Evolutionary conservation across 2,797 vertebrate species (phyloP).

Genomic region (Lerista edwardsae): DNA sequence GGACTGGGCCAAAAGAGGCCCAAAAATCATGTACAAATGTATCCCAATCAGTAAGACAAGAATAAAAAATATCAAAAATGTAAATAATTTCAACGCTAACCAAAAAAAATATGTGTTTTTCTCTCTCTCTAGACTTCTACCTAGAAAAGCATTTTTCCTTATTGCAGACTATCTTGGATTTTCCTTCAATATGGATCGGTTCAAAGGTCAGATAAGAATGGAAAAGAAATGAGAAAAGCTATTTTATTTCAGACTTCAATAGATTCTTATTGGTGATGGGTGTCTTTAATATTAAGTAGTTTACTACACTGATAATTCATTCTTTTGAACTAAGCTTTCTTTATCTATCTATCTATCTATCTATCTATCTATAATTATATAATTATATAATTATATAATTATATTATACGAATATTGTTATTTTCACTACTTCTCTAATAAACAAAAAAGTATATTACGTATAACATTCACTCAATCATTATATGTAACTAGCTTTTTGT

Average conservation of each 20-base stretch:
- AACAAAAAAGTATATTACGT: too few species aligned
- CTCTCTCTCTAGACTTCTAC: not conserved
- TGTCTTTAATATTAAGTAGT: not conserved
- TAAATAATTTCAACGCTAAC: not conserved
- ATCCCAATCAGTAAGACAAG: too few species aligned
- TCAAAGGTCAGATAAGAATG: not conserved
- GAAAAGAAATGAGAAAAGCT: not conserved
- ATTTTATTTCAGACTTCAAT: not conserved
- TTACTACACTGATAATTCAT: not conserved
- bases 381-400: too few species aligned
- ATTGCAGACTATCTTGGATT: not conserved
- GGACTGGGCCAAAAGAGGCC: too few species aligned
- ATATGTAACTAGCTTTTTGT: too few species aligned
- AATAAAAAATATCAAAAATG: not conserved
- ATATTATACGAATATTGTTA: too few species aligned
- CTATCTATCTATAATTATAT: too few species aligned
- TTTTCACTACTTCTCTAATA: too few species aligned
- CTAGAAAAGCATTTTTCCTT: not conserved
- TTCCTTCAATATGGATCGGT: constrained; percentile 15
- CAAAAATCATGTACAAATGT: too few species aligned
- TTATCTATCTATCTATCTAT: too few species aligned
- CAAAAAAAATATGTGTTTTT: constrained; percentile 3
- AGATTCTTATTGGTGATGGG: not conserved
- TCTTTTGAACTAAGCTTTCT: too few species aligned
- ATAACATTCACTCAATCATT: too few species aligned